phyloP scores from a whole-genome alignment of 2,113 vertebrate genomes.

The Phaethornis superciliosus region DNA sequence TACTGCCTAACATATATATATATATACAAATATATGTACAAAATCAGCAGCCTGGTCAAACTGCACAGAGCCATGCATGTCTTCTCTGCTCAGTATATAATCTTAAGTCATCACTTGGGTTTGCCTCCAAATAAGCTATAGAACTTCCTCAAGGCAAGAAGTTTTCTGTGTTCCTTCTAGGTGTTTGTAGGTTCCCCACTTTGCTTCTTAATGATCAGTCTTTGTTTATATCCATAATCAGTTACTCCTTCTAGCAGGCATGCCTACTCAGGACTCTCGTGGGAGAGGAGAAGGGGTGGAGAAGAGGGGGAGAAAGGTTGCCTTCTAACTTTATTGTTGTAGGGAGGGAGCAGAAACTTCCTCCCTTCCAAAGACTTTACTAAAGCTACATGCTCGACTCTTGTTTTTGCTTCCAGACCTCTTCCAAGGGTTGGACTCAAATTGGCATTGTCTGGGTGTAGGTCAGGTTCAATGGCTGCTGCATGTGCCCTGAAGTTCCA shows the following conservation, averaged over 20 bases:
- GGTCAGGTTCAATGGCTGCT: constrained; percentile 60
- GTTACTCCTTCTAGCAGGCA: neutral
- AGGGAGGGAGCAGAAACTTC: neutral
- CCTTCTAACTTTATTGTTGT: neutral
- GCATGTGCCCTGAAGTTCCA: constrained; percentile 4
- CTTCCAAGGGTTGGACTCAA: constrained; percentile 57
- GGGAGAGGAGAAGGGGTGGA: neutral
- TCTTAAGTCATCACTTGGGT: neutral
- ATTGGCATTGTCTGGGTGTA: constrained; percentile 51
- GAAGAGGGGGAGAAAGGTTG: neutral
- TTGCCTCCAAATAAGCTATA: neutral
- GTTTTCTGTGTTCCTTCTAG: neutral
- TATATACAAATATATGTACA: neutral
- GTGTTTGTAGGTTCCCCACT: neutral
- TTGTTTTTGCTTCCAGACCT: constrained; percentile 59
- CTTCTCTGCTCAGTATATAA: neutral
- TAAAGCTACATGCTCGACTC: neutral
- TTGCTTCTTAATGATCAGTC: neutral
- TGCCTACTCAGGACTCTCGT: neutral
- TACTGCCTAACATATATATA: neutral
- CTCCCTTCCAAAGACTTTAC: neutral
- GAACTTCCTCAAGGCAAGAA: neutral
- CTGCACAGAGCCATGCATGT: neutral
- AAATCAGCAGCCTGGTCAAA: neutral
- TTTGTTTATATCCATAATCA: neutral